Conservation (phyloP, 2,113 vertebrate genomes). For the Nettapus auritus region DNA sequence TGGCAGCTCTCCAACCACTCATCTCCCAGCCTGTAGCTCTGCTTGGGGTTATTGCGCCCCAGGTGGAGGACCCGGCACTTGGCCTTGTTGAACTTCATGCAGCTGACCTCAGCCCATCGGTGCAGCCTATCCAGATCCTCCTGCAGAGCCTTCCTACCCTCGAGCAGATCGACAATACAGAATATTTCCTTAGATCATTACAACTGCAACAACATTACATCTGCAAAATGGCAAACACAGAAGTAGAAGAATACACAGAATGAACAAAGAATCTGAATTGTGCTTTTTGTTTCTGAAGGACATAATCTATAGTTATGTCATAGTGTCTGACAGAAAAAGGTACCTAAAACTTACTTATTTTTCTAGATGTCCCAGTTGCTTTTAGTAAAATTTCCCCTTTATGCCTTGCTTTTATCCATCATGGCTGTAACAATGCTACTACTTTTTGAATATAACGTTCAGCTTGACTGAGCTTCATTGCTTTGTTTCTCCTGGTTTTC, state of each 20-base stretch:
- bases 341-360: background rate
- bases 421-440: background rate
- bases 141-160: too few species aligned
- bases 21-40: too few species aligned
- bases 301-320: background rate
- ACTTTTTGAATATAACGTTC: background rate
- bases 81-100: too few species aligned
- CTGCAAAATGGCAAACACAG: background rate
- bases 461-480: background rate
- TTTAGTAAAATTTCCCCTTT: background rate
- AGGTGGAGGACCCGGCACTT: too few species aligned
- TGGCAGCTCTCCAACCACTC: too few species aligned
- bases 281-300: background rate
- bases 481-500: constrained; percentile 2
- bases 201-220: background rate
- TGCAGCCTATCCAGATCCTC: too few species aligned
- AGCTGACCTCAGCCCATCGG: too few species aligned
- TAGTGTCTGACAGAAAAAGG: background rate
- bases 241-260: background rate
- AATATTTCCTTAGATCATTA: background rate
- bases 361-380: background rate
- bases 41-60: too few species aligned
- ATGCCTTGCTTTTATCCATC: background rate
- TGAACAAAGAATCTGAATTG: background rate
- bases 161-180: too few species aligned